Conservation (phyloP, 2,888 invertebrate genomes). For the Cryptophagus acutangulus region DNA sequence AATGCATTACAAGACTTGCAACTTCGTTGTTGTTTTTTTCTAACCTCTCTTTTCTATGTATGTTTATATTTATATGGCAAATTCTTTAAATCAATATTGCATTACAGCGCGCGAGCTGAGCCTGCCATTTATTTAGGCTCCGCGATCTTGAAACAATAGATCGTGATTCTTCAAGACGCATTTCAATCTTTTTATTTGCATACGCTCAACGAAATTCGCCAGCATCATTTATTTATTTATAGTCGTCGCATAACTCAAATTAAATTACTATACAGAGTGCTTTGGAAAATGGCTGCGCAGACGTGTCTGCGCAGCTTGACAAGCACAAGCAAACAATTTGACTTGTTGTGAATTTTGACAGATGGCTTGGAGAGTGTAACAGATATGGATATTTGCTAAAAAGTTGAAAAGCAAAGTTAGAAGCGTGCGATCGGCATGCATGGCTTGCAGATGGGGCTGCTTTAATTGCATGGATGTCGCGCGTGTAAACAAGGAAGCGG, state of each 20-base stretch:
- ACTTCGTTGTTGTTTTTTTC: constrained; percentile 30
- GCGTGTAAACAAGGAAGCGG: constrained; percentile 42
- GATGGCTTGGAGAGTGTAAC: no score
- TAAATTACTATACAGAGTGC: no score
- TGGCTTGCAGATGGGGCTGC: constrained; percentile 28
- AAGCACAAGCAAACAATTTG: no score
- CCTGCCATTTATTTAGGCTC: constrained; percentile 33
- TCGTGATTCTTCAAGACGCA: constrained; percentile 38
- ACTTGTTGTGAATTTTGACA: no score
- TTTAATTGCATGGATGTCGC: constrained; percentile 42
- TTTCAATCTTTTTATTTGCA: constrained; percentile 43
- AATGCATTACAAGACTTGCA: constrained; percentile 39
- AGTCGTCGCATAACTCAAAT: no score
- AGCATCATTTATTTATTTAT: no score
- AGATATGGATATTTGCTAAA: no score
- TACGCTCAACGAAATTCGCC: constrained; percentile 46
- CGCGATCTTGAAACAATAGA: constrained; percentile 36
- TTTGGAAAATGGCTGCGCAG: no score
- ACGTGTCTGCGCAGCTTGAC: no score
- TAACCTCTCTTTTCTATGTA: neutral
- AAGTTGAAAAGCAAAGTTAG: no score
- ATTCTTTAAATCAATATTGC: constrained; percentile 41
- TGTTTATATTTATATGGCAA: constrained; percentile 25
- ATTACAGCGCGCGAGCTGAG: constrained; percentile 26
- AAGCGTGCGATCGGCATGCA: constrained; percentile 22